Percentiles rank a stretch among this genome's conserved stretches.
These are phyloP conservation scores for Ictalurus punctatus DNA, from an alignment of 2,113 vertebrate species.

Conservation along the genomic window DNA sequence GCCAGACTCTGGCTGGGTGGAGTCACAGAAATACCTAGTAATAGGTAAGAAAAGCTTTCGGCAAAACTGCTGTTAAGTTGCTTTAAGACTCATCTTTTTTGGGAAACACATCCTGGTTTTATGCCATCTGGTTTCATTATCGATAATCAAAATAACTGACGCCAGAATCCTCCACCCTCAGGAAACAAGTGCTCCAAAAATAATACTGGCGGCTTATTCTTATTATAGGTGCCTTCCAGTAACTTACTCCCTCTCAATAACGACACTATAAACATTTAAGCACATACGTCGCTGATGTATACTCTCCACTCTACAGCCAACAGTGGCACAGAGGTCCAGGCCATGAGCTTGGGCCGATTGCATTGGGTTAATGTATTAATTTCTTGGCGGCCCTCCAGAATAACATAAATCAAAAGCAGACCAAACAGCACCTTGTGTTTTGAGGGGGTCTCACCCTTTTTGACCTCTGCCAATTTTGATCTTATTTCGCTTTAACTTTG, in stretches of 20 bases:
- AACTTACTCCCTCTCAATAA: not conserved
- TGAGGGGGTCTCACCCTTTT: constrained; percentile 80
- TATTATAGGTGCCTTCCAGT: not conserved
- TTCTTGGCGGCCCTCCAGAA: constrained; percentile 64
- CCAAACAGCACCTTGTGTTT: constrained; percentile 78
- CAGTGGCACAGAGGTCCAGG: constrained; percentile 8
- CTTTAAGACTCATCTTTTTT: not conserved
- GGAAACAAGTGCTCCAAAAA: constrained; percentile 19
- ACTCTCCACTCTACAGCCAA: constrained; percentile 1
- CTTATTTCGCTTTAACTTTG: constrained; percentile 97
- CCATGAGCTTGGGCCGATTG: constrained; percentile 34
- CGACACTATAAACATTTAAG: constrained; percentile 12
- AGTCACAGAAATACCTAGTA: not conserved
- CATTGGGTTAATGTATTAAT: constrained; percentile 56
- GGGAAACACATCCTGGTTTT: not conserved
- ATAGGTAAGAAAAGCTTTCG: not conserved
- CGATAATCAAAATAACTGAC: constrained; percentile 2
- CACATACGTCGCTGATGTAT: not conserved
- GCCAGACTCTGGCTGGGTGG: not conserved
- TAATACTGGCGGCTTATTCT: not conserved
- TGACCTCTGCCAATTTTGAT: constrained; percentile 97
- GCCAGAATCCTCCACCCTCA: not conserved
- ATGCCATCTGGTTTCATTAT: constrained; percentile 22
- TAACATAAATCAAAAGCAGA: constrained; percentile 82
- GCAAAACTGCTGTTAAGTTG: not conserved